Evolutionary conservation across 1,140 invertebrate genomes (phyloP), one percentile per base, ranked within the genome.

Genomic region (Lordiphosa stackelbergi): DNA sequence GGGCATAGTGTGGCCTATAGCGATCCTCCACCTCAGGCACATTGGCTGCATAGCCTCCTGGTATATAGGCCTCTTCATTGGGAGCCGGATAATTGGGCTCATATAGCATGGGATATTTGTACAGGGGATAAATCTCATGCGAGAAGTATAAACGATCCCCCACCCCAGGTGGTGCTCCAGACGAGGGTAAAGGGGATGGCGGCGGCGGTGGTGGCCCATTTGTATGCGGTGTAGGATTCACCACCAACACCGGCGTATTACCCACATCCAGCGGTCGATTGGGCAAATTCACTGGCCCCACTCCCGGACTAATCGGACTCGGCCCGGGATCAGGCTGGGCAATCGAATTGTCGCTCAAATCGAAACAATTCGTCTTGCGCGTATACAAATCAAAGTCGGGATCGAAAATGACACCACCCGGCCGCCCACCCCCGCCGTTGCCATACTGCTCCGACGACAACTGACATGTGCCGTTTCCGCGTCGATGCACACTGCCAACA

Each of bases 401-500:
- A 81, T 92, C 90, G 58, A 85, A 81, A 56, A 88, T 75, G 19
- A 87, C 81, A 54, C 87, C 85, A 75, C 84, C 70, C 66, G 89
- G 86, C 74, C 88, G 72, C 68, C 89, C 87, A 16, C 37, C 40
- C 5, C 57, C 41, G 28, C 16, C 84, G 66, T 85, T 73, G 54
- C 87, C 87, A 46, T 90, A 87, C 47, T 88, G 73, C 48, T 88
- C 75, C 37, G 83, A 72, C 47, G 89, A 89, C 48, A 92, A 69
- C 35, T 90, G 88, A 78, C 92, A 93, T 10, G 90, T 91, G 38
- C 89, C 90, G 77, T 93, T 93, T 69, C 91, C 91, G 87, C 90
- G 91, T 40, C 88, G 73, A 64, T 89, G 88, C 54, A 92, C 90
- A 51, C 91, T 92, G 81, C 54, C 88, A 86, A 51, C 64, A 54